Conservation (phyloP, 2,113 vertebrate genomes). For the Xyrauchen texanus region DNA sequence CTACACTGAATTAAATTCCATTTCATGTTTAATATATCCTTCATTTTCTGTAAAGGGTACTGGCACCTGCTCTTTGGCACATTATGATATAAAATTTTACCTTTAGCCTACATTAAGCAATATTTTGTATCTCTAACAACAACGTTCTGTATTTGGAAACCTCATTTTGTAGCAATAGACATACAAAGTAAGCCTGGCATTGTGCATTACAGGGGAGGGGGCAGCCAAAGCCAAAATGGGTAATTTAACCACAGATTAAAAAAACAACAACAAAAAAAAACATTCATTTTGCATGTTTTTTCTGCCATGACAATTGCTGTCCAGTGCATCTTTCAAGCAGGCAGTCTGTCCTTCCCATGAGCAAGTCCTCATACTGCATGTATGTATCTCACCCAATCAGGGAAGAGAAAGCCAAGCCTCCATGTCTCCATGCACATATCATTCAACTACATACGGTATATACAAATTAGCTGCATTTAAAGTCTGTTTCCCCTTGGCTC, state of each 20-base stretch:
- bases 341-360: too few relatives aligned
- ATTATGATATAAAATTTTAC: constrained; percentile 23
- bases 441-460: constrained; percentile 22
- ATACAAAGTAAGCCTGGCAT: not conserved
- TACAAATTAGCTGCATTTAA: constrained; percentile 60
- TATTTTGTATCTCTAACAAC: too few relatives aligned
- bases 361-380: not conserved
- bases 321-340: too few relatives aligned
- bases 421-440: constrained; percentile 26
- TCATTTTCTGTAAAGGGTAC: constrained; percentile 6
- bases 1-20: not conserved
- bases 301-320: too few relatives aligned
- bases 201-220: not conserved
- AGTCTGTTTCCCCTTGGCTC: constrained; percentile 50
- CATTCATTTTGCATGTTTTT: not conserved
- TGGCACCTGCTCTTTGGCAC: constrained; percentile 43
- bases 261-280: too few relatives aligned
- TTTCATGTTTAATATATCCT: not conserved
- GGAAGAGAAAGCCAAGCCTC: constrained; percentile 36
- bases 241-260: constrained; percentile 31
- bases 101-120: constrained; percentile 14
- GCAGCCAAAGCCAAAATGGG: not conserved
- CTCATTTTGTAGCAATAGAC: not conserved
- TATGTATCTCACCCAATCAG: constrained; percentile 48
- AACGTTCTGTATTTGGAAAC: not conserved